Conservation (phyloP, 2,797 vertebrate genomes). For the Acipenser transmontanus region DNA sequence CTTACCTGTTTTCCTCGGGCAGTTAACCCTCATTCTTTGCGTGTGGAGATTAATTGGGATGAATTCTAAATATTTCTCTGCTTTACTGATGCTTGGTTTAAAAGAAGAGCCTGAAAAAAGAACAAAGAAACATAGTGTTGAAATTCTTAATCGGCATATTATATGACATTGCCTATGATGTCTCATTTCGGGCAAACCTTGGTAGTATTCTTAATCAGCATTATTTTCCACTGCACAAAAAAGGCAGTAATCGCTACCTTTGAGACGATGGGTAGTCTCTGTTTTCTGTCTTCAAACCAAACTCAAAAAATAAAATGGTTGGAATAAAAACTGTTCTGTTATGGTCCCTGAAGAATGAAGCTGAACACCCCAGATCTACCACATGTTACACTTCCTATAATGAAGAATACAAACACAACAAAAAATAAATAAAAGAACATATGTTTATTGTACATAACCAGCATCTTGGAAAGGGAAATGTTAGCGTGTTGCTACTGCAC, state of each 20-base stretch:
- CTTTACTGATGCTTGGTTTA: conserved; percentile 95
- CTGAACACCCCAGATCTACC: too few species aligned
- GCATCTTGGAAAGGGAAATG: too few species aligned
- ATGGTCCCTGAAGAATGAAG: too few species aligned
- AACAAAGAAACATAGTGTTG: conserved; percentile 15
- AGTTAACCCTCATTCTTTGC: conserved; percentile 89
- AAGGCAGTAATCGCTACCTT: conserved; percentile 7
- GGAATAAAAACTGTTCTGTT: too few species aligned
- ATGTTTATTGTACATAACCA: too few species aligned
- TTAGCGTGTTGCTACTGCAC: too few species aligned
- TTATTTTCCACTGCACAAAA: not conserved
- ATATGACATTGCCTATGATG: not conserved
- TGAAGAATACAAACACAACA: too few species aligned
- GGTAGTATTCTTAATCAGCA: not conserved
- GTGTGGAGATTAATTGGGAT: conserved; percentile 94
- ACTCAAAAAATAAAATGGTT: too few species aligned
- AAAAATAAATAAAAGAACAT: too few species aligned
- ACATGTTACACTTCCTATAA: too few species aligned
- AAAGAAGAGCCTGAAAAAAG: conserved; percentile 76
- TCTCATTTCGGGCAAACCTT: conserved; percentile 2
- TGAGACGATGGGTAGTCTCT: not conserved
- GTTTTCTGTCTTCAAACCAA: not conserved
- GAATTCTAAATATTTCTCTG: conserved; percentile 91
- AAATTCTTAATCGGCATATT: not conserved
- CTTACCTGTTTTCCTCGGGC: conserved; percentile 85